These are phyloP conservation scores for Clepsis dumicolana DNA, from an alignment of 2,888 invertebrate genomes.

Conservation along the genomic window DNA sequence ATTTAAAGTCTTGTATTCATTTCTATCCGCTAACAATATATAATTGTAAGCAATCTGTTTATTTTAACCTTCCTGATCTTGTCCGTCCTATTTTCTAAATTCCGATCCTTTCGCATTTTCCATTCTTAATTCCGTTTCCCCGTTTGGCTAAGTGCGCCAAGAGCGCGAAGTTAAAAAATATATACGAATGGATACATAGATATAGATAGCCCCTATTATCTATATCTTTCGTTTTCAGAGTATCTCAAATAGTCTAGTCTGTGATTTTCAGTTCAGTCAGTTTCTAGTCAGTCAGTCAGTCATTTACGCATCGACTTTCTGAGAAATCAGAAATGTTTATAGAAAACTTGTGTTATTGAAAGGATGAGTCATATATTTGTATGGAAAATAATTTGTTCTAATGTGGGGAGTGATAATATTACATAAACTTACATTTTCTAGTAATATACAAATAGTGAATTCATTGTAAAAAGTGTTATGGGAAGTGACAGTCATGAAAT, in stretches of 20 bases:
- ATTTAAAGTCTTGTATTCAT: too few relatives aligned
- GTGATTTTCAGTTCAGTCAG: neutral
- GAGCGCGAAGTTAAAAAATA: too few relatives aligned
- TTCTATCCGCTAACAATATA: too few relatives aligned
- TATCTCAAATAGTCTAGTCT: too few relatives aligned
- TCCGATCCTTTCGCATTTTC: too few relatives aligned
- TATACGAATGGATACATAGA: too few relatives aligned
- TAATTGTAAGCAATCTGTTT: too few relatives aligned
- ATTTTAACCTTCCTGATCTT: too few relatives aligned
- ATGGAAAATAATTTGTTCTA: constrained; percentile 15
- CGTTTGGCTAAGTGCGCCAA: too few relatives aligned
- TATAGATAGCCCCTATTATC: too few relatives aligned
- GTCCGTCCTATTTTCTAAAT: too few relatives aligned
- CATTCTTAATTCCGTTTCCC: too few relatives aligned
- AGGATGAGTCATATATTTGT: constrained; percentile 28
- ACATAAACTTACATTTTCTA: constrained; percentile 22
- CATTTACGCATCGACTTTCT: constrained; percentile 32
- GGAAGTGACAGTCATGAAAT: constrained; percentile 79
- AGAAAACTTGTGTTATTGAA: constrained; percentile 27
- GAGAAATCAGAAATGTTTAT: constrained; percentile 33
- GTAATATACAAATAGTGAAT: constrained; percentile 16
- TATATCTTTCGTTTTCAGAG: constrained; percentile 10
- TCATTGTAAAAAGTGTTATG: constrained; percentile 64
- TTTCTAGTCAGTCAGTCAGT: constrained; percentile 7
- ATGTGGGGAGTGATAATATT: constrained; percentile 12